These are phyloP conservation scores for Bombus waltoni DNA, from an alignment of 1,140 invertebrate species.

Conservation along the genomic window DNA sequence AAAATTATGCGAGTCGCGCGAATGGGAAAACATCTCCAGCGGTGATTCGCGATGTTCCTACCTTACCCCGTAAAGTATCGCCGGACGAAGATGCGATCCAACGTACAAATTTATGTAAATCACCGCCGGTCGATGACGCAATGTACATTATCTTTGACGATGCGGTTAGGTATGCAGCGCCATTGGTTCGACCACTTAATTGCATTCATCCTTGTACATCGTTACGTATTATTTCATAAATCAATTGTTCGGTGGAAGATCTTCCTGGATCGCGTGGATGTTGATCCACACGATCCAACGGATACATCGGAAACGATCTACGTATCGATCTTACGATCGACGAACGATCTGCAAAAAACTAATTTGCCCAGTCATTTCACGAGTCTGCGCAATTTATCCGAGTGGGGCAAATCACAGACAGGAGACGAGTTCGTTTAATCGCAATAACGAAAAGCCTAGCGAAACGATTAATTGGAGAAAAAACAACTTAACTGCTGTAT, in stretches of 20 bases:
- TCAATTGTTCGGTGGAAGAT: constrained; percentile 28
- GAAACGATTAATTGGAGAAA: background rate
- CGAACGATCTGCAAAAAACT: background rate
- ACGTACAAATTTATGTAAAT: constrained; percentile 24
- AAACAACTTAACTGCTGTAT: background rate
- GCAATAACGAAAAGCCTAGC: background rate
- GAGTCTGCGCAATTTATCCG: background rate
- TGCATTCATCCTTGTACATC: constrained; percentile 38
- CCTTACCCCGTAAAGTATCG: background rate
- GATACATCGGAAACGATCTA: background rate
- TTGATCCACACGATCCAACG: background rate
- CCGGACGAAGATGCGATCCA: background rate
- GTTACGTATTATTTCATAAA: constrained; percentile 45
- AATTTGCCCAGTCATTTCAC: background rate
- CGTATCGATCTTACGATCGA: constrained; percentile 17
- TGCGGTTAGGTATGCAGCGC: constrained; percentile 32
- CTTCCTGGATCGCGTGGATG: background rate
- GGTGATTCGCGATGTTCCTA: background rate
- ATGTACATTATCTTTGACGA: constrained; percentile 13
- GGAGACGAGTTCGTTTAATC: background rate
- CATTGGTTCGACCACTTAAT: constrained; percentile 21
- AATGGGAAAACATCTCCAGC: background rate
- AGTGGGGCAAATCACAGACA: background rate
- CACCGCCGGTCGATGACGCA: constrained; percentile 6
- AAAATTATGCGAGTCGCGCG: background rate